A percentile compares a stretch with the other conserved stretches of the same genome.
phyloP scores from a whole-genome alignment of 2,888 invertebrate genomes.

The Noctua pronuba region DNA sequence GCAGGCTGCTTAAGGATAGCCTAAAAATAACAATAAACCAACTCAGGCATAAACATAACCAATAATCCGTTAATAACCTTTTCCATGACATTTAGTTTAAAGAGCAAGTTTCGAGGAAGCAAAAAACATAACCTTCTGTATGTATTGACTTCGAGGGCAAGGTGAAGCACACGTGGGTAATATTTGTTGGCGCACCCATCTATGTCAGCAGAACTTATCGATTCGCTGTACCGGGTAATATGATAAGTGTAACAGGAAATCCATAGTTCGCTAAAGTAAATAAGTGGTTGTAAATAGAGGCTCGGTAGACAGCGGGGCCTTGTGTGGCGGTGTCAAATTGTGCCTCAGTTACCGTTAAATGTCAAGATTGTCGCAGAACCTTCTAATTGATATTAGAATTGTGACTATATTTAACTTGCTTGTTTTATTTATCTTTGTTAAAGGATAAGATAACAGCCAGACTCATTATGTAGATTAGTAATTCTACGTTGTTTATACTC shows the following conservation, averaged over 20 bases:
- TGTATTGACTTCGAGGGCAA: constrained; percentile 49
- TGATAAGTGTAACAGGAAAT: constrained; percentile 68
- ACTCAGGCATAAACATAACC: not conserved
- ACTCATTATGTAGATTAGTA: constrained; percentile 9
- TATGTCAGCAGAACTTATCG: constrained; percentile 53
- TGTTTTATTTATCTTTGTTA: constrained; percentile 13
- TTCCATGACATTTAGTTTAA: constrained; percentile 61
- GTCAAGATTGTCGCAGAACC: constrained; percentile 47
- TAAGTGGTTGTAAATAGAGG: constrained; percentile 55
- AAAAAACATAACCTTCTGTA: constrained; percentile 55
- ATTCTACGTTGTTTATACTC: constrained; percentile 13
- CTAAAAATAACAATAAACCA: constrained; percentile 14
- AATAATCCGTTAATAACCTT: constrained; percentile 11
- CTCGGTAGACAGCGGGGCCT: constrained; percentile 66
- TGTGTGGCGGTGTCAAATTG: constrained; percentile 44
- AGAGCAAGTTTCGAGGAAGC: constrained; percentile 60
- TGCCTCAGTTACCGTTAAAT: constrained; percentile 38
- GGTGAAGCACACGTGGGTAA: constrained; percentile 51
- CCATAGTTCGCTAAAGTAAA: constrained; percentile 56
- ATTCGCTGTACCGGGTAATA: constrained; percentile 64
- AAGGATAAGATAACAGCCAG: constrained; percentile 21
- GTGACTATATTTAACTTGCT: constrained; percentile 9
- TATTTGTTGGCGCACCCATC: constrained; percentile 58
- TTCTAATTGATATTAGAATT: constrained; percentile 34
- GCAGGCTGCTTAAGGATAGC: not conserved